Evolutionary conservation across 2,113 vertebrate species (phyloP).

Genomic region (Thinocorus orbignyianus): DNA sequence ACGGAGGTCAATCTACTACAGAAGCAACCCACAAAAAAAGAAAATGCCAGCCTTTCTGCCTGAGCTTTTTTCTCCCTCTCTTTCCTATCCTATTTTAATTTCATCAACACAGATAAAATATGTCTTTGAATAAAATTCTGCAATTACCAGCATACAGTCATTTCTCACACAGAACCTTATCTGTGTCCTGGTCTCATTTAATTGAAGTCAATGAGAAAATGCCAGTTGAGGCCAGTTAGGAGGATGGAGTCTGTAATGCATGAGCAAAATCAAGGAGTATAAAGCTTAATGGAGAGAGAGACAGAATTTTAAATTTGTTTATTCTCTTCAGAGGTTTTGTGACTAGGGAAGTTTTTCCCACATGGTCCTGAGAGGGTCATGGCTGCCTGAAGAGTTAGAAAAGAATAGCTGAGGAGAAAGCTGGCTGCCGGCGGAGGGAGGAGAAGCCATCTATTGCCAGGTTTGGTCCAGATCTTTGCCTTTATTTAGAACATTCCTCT

Average conservation of each 20-base stretch:
- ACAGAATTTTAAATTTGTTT: neutral
- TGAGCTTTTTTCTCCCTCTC: neutral
- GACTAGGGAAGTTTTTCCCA: neutral
- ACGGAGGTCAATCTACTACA: constrained; percentile 54
- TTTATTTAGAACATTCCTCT: neutral
- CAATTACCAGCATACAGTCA: constrained; percentile 12
- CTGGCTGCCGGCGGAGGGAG: neutral
- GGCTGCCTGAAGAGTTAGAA: neutral
- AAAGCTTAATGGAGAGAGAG: neutral
- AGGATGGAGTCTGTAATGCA: neutral
- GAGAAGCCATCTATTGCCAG: neutral
- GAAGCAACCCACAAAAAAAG: neutral
- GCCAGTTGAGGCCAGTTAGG: neutral
- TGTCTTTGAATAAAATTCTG: constrained; percentile 53
- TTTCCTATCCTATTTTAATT: constrained; percentile 50
- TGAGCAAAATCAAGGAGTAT: neutral
- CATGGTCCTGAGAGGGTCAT: neutral
- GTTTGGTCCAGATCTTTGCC: neutral
- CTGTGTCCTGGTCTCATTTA: constrained; percentile 21
- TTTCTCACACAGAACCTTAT: constrained; percentile 9
- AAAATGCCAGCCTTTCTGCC: constrained; percentile 30
- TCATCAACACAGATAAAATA: constrained; percentile 45
- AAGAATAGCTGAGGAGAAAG: neutral
- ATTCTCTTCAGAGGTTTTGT: neutral
- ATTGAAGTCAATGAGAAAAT: constrained; percentile 50